Base-by-base conservation (phyloP, 2,888 invertebrate species). In the Archips crataeganus region DNA sequence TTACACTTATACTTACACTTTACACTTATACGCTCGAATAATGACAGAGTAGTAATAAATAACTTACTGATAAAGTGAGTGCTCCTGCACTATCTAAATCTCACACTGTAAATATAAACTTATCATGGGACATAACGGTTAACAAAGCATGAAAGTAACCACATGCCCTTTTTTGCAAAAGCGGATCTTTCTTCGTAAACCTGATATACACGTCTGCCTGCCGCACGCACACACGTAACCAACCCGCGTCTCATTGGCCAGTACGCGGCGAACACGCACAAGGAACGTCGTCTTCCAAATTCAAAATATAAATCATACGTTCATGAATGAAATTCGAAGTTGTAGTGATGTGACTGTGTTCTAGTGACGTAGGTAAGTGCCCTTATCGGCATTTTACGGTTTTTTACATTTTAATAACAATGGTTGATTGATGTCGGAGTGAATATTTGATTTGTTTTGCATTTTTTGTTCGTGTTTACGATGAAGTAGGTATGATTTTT, bases 101-200 rank as follows among this genome's bases (percentile, higher is more conserved):
- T 39, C 39, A 4, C 39, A 11, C 11, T 11, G 11, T 11, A 11
- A 45, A 11, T 11, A 11, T 11, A 5, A 13, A n/a, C 13, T 5
- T 13, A 61, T 32, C 32, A 32, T 5, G 3, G 32, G 15, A 54
- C 49, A 45, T 62, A 23, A 15, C 23, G 6, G 39, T 32, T 8
- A 49, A 49, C 42, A 49, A 49, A 64, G n/a, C 47, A 9, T 5
- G 60, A 6, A 42, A 13, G 54, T 9, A 23, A 39, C 8, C 10
- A 5, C 32, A 3, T 34, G 49, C 42, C 11, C n/a, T 49, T 13
- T 54, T 73, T 59, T 45, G 68, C 68, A 39, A 49, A 66, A 36
- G 9, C 34, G 49, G 68, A 2, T 32, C 57, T 73, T 73, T 73
- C 68, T 64, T 64, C 68, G 57, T 64, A 68, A 73, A 73, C 73